Evolutionary conservation across 2,113 vertebrate genomes (phyloP).

Genomic region (Parotia lawesii): DNA sequence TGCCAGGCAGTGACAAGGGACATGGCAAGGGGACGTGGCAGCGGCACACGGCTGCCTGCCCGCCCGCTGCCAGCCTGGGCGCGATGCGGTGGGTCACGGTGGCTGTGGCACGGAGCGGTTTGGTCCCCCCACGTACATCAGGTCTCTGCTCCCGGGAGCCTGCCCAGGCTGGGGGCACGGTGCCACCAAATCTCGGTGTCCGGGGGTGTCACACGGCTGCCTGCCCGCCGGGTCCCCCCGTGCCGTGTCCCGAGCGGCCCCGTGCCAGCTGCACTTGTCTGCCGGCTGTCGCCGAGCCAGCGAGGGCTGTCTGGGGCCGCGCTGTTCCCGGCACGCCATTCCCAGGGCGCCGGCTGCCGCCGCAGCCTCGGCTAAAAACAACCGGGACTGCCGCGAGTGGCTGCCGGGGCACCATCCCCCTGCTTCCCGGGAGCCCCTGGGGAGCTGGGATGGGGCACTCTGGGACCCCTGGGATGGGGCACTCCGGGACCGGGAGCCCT

Average conservation of each 20-base stretch:
- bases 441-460: background rate
- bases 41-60: background rate
- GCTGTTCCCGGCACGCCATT: conserved; percentile 53
- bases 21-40: background rate
- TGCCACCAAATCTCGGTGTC: background rate
- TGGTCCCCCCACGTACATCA: background rate
- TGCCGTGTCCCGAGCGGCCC: conserved; percentile 36
- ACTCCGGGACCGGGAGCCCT: rapidly evolving
- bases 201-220: background rate
- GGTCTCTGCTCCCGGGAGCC: background rate
- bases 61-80: background rate
- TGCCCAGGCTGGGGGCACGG: background rate
- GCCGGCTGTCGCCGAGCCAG: conserved; percentile 58
- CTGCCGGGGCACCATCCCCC: background rate
- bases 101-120: background rate
- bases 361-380: conserved; percentile 48
- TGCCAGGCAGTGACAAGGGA: background rate
- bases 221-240: background rate
- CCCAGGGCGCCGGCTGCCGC: conserved; percentile 45
- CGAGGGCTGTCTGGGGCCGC: conserved; percentile 52
- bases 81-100: background rate
- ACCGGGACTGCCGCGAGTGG: background rate
- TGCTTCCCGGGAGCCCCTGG: background rate
- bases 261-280: conserved; percentile 55
- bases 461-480: background rate